phyloP scores from a whole-genome alignment of 2,113 vertebrate species.

The Anguilla rostrata region DNA sequence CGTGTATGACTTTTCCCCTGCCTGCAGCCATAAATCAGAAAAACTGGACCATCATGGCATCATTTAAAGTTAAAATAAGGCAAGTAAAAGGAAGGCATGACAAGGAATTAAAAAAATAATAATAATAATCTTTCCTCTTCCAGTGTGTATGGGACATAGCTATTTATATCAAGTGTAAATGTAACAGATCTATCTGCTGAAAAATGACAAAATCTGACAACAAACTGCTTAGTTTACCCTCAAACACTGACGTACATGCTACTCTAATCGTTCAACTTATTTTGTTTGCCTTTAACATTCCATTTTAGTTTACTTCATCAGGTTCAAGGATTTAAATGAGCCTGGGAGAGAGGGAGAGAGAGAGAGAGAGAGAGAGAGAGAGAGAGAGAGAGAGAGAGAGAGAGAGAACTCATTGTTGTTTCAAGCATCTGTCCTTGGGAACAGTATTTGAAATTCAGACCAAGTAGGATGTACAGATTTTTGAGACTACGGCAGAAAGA shows the following conservation, averaged over 20 bases:
- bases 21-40: slow-evolving; percentile 13
- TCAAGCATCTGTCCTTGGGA: background rate
- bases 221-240: background rate
- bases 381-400: background rate
- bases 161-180: background rate
- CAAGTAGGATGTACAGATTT: background rate
- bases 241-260: background rate
- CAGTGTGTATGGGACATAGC: background rate
- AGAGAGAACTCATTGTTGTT: background rate
- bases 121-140: background rate
- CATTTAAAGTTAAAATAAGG: slow-evolving; percentile 13
- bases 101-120: background rate
- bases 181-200: background rate
- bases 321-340: background rate
- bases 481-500: background rate
- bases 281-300: background rate
- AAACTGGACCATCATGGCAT: background rate
- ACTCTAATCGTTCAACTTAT: background rate
- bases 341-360: too few species aligned
- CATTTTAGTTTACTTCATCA: background rate
- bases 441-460: slow-evolving; percentile 15
- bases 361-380: background rate
- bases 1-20: slow-evolving; percentile 7
- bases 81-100: slow-evolving; percentile 5
- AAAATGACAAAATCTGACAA: slow-evolving; percentile 1